A percentile compares a stretch with the other conserved stretches of the same genome.
phyloP scores from a whole-genome alignment of 1,140 invertebrate species.

The Drosophila nasuta region DNA sequence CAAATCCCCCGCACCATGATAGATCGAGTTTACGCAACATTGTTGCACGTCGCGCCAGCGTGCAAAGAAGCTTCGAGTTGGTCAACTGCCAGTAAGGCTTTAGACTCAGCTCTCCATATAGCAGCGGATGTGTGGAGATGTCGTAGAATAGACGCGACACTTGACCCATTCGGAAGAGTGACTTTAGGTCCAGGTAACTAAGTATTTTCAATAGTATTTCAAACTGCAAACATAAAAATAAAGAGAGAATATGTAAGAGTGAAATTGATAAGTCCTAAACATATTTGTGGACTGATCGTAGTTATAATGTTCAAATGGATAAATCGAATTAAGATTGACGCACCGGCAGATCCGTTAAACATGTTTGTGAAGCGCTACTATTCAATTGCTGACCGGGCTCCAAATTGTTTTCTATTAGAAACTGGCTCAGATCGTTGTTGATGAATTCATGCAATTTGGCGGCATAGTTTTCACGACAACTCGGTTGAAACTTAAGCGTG shows the following conservation, averaged over 20 bases:
- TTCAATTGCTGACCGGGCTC: conserved; percentile 13
- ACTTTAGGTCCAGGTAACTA: conserved; percentile 91
- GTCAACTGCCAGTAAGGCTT: conserved; percentile 90
- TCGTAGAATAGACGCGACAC: conserved; percentile 91
- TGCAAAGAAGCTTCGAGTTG: conserved; percentile 83
- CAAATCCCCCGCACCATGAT: conserved; percentile 94
- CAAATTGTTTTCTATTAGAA: conserved; percentile 55
- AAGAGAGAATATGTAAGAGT: too few species aligned
- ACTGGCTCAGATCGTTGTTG: conserved; percentile 84
- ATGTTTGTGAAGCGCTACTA: conserved; percentile 21
- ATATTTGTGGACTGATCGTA: too few species aligned
- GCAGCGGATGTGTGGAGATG: conserved; percentile 90
- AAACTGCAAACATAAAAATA: conserved; percentile 62
- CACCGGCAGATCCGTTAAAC: conserved; percentile 69
- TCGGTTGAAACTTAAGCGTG: conserved; percentile 74
- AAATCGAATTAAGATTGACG: conserved; percentile 10
- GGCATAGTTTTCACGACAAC: conserved; percentile 52
- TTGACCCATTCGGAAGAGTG: conserved; percentile 90
- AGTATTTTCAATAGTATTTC: conserved; percentile 86
- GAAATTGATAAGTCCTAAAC: too few species aligned
- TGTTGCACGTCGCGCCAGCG: conserved; percentile 86
- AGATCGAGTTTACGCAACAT: conserved; percentile 92
- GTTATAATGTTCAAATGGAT: conserved; percentile 2
- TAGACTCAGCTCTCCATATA: conserved; percentile 92
- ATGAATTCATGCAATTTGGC: conserved; percentile 76